phyloP scores from a whole-genome alignment of 2,888 invertebrate genomes.

The Cephus pygmeus region DNA sequence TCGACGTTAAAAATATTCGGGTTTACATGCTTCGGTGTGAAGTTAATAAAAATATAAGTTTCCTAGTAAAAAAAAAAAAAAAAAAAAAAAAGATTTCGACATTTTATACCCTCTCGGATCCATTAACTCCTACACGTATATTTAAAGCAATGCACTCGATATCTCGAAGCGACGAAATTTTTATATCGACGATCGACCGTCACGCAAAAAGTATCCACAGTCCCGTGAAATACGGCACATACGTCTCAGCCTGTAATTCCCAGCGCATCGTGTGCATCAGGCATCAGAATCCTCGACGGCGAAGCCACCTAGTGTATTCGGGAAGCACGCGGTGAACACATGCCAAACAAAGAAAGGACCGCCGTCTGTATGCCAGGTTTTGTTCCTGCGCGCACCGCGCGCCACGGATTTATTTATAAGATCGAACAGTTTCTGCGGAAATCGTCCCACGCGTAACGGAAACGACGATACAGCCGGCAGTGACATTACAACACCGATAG shows the following conservation, averaged over 20 bases:
- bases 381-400: background rate
- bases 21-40: background rate
- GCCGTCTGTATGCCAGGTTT: slow-evolving; percentile 1
- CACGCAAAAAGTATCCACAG: background rate
- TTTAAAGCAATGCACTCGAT: background rate
- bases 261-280: background rate
- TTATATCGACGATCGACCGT: background rate
- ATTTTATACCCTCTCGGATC: background rate
- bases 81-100: background rate
- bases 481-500: background rate
- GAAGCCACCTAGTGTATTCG: background rate
- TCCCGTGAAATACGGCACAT: background rate
- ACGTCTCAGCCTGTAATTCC: background rate
- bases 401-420: slow-evolving; percentile 5
- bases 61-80: background rate
- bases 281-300: background rate
- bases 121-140: background rate
- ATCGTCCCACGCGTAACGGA: background rate
- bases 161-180: background rate
- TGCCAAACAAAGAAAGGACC: slow-evolving; percentile 3
- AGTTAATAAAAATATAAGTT: background rate
- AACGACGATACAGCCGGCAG: background rate
- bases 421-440: slow-evolving; percentile 1
- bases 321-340: background rate
- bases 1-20: background rate